Base-by-base conservation (phyloP, 2,113 vertebrate genomes). In the Antigone vipio region DNA sequence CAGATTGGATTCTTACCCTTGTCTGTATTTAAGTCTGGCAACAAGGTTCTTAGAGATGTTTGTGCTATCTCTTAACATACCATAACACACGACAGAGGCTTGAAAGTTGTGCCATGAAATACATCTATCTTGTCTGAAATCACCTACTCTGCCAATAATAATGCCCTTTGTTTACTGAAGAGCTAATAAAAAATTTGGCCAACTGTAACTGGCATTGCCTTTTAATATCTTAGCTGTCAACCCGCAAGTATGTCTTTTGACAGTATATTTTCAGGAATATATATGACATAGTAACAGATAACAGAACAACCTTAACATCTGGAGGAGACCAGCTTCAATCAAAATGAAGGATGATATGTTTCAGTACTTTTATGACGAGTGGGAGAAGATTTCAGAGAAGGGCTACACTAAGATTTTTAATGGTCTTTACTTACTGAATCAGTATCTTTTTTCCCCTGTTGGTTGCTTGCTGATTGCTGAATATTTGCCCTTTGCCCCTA, bases 401-500 rank as follows among this genome's bases (percentile, higher is more conserved):
- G 67, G 45, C 62, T 89, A 17, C 52, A 20, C 15, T 84, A 62
- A 42, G 83, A 34, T 62, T 82, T 96, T 88, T 92, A 85, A 89
- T 93, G 58, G 58, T 27, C 69, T 75, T 95, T 85, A 85, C 76
- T 87, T 91, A 73, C 35, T 66, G 73, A 93, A 79, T 91, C 69
- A 42, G 66, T 81, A 79, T 64, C 19, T 63, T 74, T 62, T 84
- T 56, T 10, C n/a, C 74, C 74, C 34, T 32, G 10, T 83, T 95
- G 72, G 76, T 91, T 92, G 60, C 80, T 76, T 75, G 81, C 74
- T 89, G 85, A 92, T 96, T 93, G 74, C 75, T 92, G 85, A 88
- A 93, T 96, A 92, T 95, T 96, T 95, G 85, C 91, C 90, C 95
- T 93, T 96, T 97, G 79, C 49, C 88, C 88, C 80, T 69, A 87